These are phyloP conservation scores for Alosa sapidissima DNA, from an alignment of 2,797 vertebrate genomes.

Conservation along the genomic window DNA sequence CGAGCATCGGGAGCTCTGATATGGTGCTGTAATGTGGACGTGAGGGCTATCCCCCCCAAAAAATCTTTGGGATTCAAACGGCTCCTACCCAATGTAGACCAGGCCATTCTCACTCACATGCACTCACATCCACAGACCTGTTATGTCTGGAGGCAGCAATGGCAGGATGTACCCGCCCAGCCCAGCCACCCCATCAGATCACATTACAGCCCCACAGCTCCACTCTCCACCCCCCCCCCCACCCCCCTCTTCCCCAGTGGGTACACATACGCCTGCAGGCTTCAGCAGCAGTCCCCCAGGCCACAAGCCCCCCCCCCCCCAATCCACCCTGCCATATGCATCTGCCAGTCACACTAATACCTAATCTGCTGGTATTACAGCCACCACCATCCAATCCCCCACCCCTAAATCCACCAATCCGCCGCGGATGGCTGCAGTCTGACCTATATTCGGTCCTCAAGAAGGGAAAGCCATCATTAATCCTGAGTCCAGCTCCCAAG, in stretches of 20 bases:
- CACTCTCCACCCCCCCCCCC: not conserved
- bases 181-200: not conserved
- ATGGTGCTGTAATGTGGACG: too few relatives aligned
- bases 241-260: not conserved
- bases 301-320: not conserved
- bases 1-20: too few relatives aligned
- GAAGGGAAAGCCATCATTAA: constrained; percentile 9
- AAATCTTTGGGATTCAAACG: too few relatives aligned
- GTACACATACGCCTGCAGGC: not conserved
- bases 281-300: not conserved
- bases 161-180: not conserved
- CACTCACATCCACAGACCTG: too few relatives aligned
- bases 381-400: not conserved
- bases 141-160: not conserved
- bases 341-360: constrained; percentile 13
- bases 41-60: too few relatives aligned
- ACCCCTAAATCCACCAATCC: not conserved
- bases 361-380: not conserved
- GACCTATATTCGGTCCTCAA: not conserved
- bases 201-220: not conserved
- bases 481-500: not conserved
- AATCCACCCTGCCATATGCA: not conserved
- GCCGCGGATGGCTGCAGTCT: not conserved
- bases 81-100: too few relatives aligned
- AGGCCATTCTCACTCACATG: too few relatives aligned